Evolutionary conservation across 2,113 vertebrate species (phyloP), one percentile per base, ranked within the genome.

Genomic region (Istiophorus platypterus): DNA sequence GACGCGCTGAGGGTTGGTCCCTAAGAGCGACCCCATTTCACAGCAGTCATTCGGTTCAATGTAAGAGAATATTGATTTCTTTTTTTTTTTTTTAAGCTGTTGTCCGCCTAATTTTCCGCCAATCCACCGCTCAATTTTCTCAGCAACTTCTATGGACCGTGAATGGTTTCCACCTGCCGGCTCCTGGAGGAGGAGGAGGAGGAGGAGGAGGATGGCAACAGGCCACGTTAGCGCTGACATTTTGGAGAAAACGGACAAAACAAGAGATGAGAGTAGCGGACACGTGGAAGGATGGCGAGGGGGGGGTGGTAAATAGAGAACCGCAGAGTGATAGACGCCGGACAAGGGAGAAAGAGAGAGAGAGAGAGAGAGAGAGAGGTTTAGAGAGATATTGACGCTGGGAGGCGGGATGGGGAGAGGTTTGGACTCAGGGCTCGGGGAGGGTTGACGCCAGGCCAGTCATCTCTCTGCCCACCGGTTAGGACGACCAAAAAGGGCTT

Each of bases 371-470:
- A 92, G 67, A 78, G 86, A 68, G 85, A 74, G 89, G 87, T 93
- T 93, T 93, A 91, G 91, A 87, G 88, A 8, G 72, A 84, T 75
- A 81, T 82, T 82, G 85, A 90, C 63, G 85, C 78, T 39, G 72
- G 49, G 29, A 42, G 75, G 79, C 59, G 84, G 56, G 54, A 75
- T n/a, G 75, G 54, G 24, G 66, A 68, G 73, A 76, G 72, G 57
- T 70, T 71, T 57, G 73, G 82, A 67, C 65, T 66, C 24, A 1
- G 61, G 72, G 82, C 41, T 82, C 71, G 34, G 29, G 29, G n/a
- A n/a, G 47, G 79, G 90, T 80, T 91, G 76, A 87, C 6, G 13
- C 0, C 0, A 79, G 81, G 91, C 85, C 89, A 91, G 91, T 92
- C 86, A 72, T 85, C 69, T 86, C 76, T 52, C 63, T 76, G 29